phyloP scores from a whole-genome alignment of 2,797 vertebrate species.

The Sebastes nivosus region DNA sequence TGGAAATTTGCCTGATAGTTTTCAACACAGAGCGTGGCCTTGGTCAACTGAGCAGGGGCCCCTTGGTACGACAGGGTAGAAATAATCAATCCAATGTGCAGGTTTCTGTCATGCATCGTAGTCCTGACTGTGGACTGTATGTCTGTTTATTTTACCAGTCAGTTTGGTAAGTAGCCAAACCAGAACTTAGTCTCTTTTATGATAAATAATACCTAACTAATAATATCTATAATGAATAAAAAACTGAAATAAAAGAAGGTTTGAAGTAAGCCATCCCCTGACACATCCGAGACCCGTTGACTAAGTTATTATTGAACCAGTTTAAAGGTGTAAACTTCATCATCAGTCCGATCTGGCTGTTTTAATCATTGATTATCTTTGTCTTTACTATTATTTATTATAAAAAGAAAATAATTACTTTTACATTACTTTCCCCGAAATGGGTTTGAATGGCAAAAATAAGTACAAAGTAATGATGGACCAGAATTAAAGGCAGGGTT shows the following conservation, averaged over 20 bases:
- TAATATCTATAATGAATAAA: not conserved
- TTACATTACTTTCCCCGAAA: too few relatives aligned
- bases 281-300: not conserved
- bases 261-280: not conserved
- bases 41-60: slow-evolving; percentile 30
- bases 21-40: slow-evolving; percentile 47
- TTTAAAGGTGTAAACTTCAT: not conserved
- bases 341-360: too few relatives aligned
- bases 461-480: too few relatives aligned
- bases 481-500: too few relatives aligned
- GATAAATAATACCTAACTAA: not conserved
- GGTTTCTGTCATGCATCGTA: slow-evolving; percentile 8
- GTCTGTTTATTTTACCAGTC: slow-evolving; percentile 16
- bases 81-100: slow-evolving; percentile 33
- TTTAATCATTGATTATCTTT: too few relatives aligned
- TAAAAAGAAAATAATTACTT: too few relatives aligned
- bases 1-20: slow-evolving; percentile 43
- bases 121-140: not conserved
- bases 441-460: too few relatives aligned
- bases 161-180: not conserved
- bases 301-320: not conserved
- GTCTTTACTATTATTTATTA: too few relatives aligned
- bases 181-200: not conserved
- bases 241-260: not conserved
- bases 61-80: slow-evolving; percentile 9